Percentiles rank a stretch among this genome's conserved stretches.
These are phyloP conservation scores for Pteronotus mesoamericanus DNA, from an alignment of 2,797 vertebrate species.

Conservation along the genomic window DNA sequence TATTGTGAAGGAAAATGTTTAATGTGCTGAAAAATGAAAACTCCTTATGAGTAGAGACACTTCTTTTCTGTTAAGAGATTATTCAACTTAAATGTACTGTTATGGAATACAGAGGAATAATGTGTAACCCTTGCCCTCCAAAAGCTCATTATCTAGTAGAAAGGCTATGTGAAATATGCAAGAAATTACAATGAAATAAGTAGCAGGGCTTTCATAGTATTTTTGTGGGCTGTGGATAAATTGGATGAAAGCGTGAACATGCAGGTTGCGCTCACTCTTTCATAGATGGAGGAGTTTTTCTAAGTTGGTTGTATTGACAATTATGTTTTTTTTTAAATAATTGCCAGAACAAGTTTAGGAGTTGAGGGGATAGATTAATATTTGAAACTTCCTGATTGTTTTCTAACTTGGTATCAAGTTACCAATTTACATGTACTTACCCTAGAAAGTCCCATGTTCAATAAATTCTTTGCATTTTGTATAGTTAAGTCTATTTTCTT, in stretches of 20 bases:
- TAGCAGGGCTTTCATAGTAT: neutral
- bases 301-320: neutral
- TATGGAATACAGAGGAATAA: neutral
- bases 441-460: conserved; percentile 21
- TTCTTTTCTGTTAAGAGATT: neutral
- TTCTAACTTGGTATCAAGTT: neutral
- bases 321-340: neutral
- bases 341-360: neutral
- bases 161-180: neutral
- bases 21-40: neutral
- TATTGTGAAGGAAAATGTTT: neutral
- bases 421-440: neutral
- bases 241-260: neutral
- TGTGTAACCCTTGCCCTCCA: neutral
- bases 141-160: neutral
- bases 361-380: neutral
- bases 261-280: neutral
- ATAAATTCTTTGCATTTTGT: conserved; percentile 70
- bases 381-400: conserved; percentile 2
- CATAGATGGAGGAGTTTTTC: neutral
- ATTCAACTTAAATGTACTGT: neutral
- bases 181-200: neutral
- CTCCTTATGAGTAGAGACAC: neutral
- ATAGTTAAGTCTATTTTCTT: conserved; percentile 69
- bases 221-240: neutral